Conservation (phyloP, 2,797 vertebrate genomes). For the Ibycter americanus region DNA sequence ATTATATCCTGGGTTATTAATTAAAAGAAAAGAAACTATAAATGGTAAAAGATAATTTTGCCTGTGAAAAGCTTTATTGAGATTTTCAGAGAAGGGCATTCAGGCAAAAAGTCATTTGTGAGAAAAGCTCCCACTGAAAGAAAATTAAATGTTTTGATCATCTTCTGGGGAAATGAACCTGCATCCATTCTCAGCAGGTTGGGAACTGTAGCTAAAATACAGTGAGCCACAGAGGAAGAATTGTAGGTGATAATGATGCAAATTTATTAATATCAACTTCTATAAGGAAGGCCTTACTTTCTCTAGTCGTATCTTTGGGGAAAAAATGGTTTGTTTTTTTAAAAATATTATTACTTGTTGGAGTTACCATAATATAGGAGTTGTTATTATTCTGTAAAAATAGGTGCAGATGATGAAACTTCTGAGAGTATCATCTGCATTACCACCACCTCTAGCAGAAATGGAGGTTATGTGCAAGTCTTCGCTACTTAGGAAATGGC, state of each 20-base stretch:
- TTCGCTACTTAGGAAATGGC: background rate
- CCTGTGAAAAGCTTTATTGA: constrained; percentile 7
- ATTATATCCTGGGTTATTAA: constrained; percentile 42
- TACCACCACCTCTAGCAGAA: background rate
- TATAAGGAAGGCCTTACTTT: background rate
- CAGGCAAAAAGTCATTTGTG: constrained; percentile 35
- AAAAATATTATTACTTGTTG: background rate
- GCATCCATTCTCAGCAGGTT: background rate
- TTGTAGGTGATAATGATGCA: background rate
- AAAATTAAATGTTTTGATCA: constrained; percentile 37
- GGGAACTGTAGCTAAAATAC: background rate
- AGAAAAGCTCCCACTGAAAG: background rate
- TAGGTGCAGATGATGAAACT: background rate
- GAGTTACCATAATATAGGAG: background rate
- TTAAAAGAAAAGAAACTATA: constrained; percentile 42
- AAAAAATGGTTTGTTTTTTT: background rate
- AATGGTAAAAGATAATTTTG: constrained; percentile 36
- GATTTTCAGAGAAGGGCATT: constrained; percentile 30
- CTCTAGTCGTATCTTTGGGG: background rate
- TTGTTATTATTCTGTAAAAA: background rate
- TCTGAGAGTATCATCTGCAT: background rate
- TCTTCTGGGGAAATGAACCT: background rate
- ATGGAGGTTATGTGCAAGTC: background rate
- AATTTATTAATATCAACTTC: background rate
- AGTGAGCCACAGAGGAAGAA: background rate